Evolutionary conservation across 2,888 invertebrate genomes (phyloP).

Genomic region (Molanna angustata): DNA sequence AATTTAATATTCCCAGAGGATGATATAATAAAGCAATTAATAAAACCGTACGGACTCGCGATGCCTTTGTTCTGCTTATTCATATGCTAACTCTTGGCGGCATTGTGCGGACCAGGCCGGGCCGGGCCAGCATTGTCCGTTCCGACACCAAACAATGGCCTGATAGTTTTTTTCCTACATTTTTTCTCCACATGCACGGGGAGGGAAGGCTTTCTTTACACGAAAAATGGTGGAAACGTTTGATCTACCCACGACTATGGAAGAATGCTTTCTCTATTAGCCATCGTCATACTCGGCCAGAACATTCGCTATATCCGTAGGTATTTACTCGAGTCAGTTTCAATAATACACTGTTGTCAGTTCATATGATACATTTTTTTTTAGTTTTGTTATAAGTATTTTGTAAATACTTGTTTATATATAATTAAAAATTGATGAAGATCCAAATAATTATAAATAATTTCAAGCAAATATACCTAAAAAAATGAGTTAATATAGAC

Average conservation of each 20-base stretch:
- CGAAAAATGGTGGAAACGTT: slow-evolving; percentile 20
- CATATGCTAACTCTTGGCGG: slow-evolving; percentile 48
- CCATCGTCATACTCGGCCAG: not conserved
- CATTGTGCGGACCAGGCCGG: slow-evolving; percentile 31
- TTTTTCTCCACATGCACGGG: slow-evolving; percentile 15
- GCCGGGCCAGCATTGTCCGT: slow-evolving; percentile 31
- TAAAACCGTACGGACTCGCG: slow-evolving; percentile 43
- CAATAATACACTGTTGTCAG: too few species aligned
- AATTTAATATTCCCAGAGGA: slow-evolving; percentile 32
- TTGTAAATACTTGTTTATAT: too few species aligned
- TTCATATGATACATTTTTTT: too few species aligned
- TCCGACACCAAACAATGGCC: slow-evolving; percentile 30
- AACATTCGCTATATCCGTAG: not conserved
- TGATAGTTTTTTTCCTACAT: slow-evolving; percentile 27
- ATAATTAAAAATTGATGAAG: too few species aligned
- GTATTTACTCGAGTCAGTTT: too few species aligned
- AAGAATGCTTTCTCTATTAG: not conserved
- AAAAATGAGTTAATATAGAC: too few species aligned
- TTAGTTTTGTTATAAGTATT: too few species aligned
- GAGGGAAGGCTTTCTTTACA: slow-evolving; percentile 24
- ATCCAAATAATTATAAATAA: too few species aligned
- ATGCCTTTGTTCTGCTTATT: slow-evolving; percentile 50
- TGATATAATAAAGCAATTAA: slow-evolving; percentile 41
- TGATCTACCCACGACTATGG: slow-evolving; percentile 13
- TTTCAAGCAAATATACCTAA: too few species aligned